These are phyloP conservation scores for Chelonus insularis DNA, from an alignment of 1,140 invertebrate genomes.

Conservation along the genomic window DNA sequence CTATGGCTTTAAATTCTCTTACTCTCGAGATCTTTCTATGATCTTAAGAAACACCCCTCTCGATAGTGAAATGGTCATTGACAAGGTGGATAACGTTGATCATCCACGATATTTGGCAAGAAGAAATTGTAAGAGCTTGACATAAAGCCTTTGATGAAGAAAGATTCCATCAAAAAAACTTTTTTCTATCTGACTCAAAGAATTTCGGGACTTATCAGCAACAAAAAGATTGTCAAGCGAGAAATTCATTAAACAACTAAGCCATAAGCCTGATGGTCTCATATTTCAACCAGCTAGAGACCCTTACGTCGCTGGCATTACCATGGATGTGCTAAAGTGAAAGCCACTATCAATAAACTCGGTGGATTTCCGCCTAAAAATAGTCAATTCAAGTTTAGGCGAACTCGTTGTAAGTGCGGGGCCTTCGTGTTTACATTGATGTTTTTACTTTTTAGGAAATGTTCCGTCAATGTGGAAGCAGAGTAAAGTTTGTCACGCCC, in stretches of 20 bases:
- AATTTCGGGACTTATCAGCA: constrained; percentile 83
- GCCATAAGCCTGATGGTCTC: constrained; percentile 96
- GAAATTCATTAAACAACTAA: constrained; percentile 82
- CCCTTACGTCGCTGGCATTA: constrained; percentile 83
- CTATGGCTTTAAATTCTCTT: constrained; percentile 76
- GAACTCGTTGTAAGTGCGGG: too few species aligned
- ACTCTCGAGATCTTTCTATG: constrained; percentile 70
- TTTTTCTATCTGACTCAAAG: constrained; percentile 84
- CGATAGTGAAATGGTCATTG: too few species aligned
- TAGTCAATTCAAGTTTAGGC: too few species aligned
- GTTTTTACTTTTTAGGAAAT: too few species aligned
- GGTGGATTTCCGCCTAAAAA: constrained; percentile 91
- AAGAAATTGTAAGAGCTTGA: constrained; percentile 68
- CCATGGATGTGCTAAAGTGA: constrained; percentile 93
- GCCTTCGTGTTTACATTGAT: too few species aligned
- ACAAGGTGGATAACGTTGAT: too few species aligned
- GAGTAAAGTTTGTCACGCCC: too few species aligned
- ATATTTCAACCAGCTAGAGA: constrained; percentile 94
- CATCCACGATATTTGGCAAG: constrained; percentile 75
- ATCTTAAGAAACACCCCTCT: constrained; percentile 84
- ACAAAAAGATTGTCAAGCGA: constrained; percentile 74
- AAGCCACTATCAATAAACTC: constrained; percentile 93
- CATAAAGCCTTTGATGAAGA: constrained; percentile 75
- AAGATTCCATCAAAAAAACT: constrained; percentile 78
- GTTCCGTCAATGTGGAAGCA: too few species aligned